These are phyloP conservation scores for Tetheella fluctuosa DNA, from an alignment of 2,888 invertebrate genomes.

Conservation along the genomic window DNA sequence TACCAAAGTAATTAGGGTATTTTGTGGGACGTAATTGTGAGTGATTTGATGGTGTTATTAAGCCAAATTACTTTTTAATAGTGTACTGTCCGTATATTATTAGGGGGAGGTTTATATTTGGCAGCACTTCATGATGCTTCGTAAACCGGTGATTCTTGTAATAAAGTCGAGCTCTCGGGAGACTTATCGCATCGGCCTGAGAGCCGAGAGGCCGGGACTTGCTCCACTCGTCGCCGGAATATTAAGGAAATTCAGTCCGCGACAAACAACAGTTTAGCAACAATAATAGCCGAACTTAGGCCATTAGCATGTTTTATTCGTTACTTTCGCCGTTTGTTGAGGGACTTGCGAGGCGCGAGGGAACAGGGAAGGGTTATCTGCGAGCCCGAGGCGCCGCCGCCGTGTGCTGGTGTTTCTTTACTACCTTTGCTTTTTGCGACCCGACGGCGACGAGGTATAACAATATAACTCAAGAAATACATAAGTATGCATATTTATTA, in stretches of 20 bases:
- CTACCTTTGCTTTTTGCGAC: not conserved
- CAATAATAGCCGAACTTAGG: constrained; percentile 43
- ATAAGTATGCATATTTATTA: no score
- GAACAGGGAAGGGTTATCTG: not conserved
- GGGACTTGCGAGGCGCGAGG: not conserved
- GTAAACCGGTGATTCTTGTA: not conserved
- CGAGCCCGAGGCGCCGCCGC: not conserved
- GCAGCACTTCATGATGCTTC: not conserved
- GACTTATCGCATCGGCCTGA: not conserved
- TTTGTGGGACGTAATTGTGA: constrained; percentile 35
- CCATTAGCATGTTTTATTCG: constrained; percentile 46
- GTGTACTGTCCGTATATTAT: constrained; percentile 13
- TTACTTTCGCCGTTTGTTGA: constrained; percentile 24
- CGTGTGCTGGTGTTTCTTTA: not conserved
- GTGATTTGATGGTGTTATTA: constrained; percentile 39
- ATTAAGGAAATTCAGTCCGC: constrained; percentile 24
- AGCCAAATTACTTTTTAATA: constrained; percentile 32
- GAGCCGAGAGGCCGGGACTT: not conserved
- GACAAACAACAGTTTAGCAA: constrained; percentile 47
- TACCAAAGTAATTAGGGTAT: constrained; percentile 35
- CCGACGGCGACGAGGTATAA: not conserved
- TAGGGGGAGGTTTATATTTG: not conserved
- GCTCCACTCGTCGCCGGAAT: constrained; percentile 20
- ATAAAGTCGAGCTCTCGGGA: not conserved
- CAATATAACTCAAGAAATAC: not conserved